Conservation (phyloP, 2,888 invertebrate species). For the Drosophila nr. medialis region DNA sequence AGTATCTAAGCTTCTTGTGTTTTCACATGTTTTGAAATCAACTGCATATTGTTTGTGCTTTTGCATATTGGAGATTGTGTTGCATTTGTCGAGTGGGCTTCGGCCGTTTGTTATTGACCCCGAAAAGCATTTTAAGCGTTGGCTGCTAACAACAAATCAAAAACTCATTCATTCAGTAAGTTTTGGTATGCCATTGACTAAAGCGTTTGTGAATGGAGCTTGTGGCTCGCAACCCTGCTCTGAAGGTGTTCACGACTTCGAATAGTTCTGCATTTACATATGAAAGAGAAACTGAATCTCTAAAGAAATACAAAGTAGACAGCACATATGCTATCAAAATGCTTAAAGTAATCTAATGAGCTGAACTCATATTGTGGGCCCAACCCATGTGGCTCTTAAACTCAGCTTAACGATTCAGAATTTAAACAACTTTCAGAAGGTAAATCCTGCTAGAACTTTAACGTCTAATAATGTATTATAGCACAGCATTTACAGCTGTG, state of each 20-base stretch:
- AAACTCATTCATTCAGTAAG: slow-evolving; percentile 56
- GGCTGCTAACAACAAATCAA: slow-evolving; percentile 42
- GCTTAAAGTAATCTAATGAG: slow-evolving; percentile 6
- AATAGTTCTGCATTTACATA: slow-evolving; percentile 38
- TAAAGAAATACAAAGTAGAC: slow-evolving; percentile 19
- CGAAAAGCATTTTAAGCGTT: slow-evolving; percentile 56
- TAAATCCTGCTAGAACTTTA: not conserved
- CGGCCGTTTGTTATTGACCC: slow-evolving; percentile 47
- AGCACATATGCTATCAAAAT: slow-evolving; percentile 17
- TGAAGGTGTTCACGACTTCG: slow-evolving; percentile 53
- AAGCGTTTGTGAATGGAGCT: slow-evolving; percentile 53
- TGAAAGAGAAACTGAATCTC: slow-evolving; percentile 24
- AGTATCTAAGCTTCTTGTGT: slow-evolving; percentile 16
- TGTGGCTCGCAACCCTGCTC: slow-evolving; percentile 38
- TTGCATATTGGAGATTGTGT: slow-evolving; percentile 23
- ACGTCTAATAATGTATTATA: not conserved
- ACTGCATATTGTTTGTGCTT: slow-evolving; percentile 21
- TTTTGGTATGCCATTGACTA: slow-evolving; percentile 55
- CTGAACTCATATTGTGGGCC: not conserved
- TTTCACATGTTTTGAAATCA: slow-evolving; percentile 15
- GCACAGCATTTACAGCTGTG: not conserved
- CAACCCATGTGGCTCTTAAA: slow-evolving; percentile 12
- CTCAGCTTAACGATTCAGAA: slow-evolving; percentile 1
- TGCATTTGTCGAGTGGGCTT: slow-evolving; percentile 42
- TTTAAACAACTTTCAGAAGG: slow-evolving; percentile 13